Conservation (phyloP, 1,140 invertebrate species). For the Triops longicaudatus region DNA sequence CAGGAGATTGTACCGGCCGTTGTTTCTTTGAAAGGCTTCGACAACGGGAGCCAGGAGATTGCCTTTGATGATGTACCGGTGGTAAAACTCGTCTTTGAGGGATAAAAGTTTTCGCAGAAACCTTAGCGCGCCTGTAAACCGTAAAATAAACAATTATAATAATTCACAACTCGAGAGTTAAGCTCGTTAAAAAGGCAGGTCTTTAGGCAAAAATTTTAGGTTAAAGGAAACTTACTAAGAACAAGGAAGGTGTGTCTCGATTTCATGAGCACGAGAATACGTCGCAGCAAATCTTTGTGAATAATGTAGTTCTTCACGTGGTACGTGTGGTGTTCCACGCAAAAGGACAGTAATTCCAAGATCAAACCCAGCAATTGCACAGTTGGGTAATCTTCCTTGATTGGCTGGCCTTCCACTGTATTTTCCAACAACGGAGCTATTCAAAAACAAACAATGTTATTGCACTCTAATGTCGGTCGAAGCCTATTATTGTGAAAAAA, state of each 20-base stretch:
- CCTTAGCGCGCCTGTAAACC: slow-evolving; percentile 65
- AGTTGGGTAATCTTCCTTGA: slow-evolving; percentile 88
- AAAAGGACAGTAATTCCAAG: slow-evolving; percentile 94
- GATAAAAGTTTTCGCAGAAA: slow-evolving; percentile 96
- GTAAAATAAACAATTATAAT: slow-evolving; percentile 25
- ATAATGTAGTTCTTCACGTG: slow-evolving; percentile 98
- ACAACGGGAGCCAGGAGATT: slow-evolving; percentile 92
- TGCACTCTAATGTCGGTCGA: background rate
- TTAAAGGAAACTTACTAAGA: slow-evolving; percentile 50
- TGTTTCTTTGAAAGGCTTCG: slow-evolving; percentile 91
- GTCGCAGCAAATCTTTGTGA: slow-evolving; percentile 88
- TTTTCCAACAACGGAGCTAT: slow-evolving; percentile 79
- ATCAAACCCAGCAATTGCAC: slow-evolving; percentile 91
- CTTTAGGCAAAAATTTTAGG: no score
- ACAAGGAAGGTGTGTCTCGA: slow-evolving; percentile 97
- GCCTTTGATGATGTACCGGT: slow-evolving; percentile 90
- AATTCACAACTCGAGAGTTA: background rate
- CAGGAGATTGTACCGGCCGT: slow-evolving; percentile 93
- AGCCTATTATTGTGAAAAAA: no score
- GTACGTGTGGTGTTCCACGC: slow-evolving; percentile 97
- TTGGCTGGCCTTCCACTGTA: slow-evolving; percentile 75
- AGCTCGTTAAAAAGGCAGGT: no score
- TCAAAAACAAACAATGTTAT: slow-evolving; percentile 35
- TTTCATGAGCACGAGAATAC: slow-evolving; percentile 93
- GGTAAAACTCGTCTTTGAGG: slow-evolving; percentile 97